A percentile compares a stretch with the other conserved stretches of the same genome.
These are phyloP conservation scores for Pollenia griseotomentosa DNA, from an alignment of 2,888 invertebrate genomes.

Conservation along the genomic window DNA sequence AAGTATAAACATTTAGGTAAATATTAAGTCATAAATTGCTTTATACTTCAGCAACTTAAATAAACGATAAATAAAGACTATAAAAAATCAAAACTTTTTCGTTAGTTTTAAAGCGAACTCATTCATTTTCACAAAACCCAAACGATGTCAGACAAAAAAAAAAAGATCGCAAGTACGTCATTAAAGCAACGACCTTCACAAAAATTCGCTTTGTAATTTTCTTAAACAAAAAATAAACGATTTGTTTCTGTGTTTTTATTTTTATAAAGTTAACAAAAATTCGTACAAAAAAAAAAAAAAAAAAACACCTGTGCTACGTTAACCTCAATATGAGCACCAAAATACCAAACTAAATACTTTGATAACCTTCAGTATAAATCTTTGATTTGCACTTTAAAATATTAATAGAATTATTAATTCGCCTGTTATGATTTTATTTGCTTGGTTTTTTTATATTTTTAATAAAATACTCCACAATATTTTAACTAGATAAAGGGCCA, in stretches of 20 bases:
- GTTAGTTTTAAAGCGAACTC: constrained; percentile 12
- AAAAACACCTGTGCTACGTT: constrained; percentile 34
- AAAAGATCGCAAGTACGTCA: constrained; percentile 34
- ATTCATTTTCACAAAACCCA: constrained; percentile 9
- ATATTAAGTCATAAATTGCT: not conserved
- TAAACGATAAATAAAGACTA: not conserved
- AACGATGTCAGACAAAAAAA: constrained; percentile 5
- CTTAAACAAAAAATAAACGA: not conserved
- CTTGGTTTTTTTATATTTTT: not conserved
- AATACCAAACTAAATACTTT: constrained; percentile 18
- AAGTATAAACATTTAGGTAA: constrained; percentile 10
- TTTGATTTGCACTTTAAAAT: constrained; percentile 19
- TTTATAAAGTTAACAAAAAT: constrained; percentile 3
- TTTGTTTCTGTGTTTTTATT: constrained; percentile 27
- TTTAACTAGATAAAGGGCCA: too few relatives aligned
- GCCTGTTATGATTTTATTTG: too few relatives aligned
- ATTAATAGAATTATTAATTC: constrained; percentile 22
- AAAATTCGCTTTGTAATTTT: constrained; percentile 37
- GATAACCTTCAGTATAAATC: constrained; percentile 52
- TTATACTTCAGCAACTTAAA: not conserved
- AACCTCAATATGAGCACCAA: constrained; percentile 51
- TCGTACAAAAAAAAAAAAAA: too few relatives aligned
- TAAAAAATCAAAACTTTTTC: not conserved
- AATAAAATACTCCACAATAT: not conserved
- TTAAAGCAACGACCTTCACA: constrained; percentile 55